A percentile compares a stretch with the other conserved stretches of the same genome.
phyloP scores from a whole-genome alignment of 1,140 invertebrate genomes.

The Oryctes rhinoceros region DNA sequence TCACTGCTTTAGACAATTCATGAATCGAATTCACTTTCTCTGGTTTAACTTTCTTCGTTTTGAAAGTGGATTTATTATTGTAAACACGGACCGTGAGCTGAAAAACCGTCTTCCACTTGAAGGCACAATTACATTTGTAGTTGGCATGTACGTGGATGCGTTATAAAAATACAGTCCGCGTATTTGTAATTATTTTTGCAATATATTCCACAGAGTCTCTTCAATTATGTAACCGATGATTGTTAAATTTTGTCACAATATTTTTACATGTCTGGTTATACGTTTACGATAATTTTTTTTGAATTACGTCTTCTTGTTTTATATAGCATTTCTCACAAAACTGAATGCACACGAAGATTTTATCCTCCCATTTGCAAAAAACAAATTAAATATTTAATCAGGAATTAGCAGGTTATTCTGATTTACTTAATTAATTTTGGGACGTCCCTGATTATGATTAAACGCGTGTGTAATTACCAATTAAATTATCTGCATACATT shows the following conservation, averaged over 20 bases:
- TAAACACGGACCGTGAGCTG: constrained; percentile 23
- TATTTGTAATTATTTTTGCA: constrained; percentile 34
- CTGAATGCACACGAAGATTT: too few species aligned
- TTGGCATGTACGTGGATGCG: neutral
- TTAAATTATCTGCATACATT: too few species aligned
- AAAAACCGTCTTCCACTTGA: constrained; percentile 21
- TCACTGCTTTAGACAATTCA: constrained; percentile 23
- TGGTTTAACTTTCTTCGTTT: constrained; percentile 33
- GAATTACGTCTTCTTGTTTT: neutral
- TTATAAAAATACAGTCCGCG: neutral
- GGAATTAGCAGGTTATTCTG: too few species aligned
- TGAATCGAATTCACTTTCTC: constrained; percentile 33
- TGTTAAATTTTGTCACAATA: constrained; percentile 19
- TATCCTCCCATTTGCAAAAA: too few species aligned
- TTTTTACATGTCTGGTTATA: neutral
- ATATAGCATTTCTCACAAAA: too few species aligned
- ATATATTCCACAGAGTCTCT: neutral
- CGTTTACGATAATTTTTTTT: neutral
- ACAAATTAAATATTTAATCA: too few species aligned
- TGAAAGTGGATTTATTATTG: constrained; percentile 32
- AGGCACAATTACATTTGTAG: constrained; percentile 1
- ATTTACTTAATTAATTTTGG: too few species aligned
- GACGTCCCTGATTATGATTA: too few species aligned
- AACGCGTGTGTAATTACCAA: too few species aligned
- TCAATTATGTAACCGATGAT: constrained; percentile 2